phyloP scores from a whole-genome alignment of 2,113 vertebrate species.

The Neolamprologus fasciatus region DNA sequence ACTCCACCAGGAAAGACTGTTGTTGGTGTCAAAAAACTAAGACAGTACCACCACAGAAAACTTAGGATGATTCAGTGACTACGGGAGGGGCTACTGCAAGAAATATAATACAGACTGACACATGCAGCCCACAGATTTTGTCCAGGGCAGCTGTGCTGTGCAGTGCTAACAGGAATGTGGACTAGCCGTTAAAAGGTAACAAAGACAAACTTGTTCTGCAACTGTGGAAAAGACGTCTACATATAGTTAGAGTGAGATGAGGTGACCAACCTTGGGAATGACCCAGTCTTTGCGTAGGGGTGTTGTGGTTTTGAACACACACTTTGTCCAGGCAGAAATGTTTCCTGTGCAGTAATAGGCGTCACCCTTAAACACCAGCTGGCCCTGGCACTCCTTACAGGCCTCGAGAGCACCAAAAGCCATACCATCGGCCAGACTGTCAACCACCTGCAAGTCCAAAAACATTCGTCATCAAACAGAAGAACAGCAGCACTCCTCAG shows the following conservation, averaged over 20 bases:
- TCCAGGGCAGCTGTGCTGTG: not conserved
- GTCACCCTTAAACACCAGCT: slow-evolving; percentile 88
- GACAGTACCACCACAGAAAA: not conserved
- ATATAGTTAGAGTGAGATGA: not conserved
- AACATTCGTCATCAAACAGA: not conserved
- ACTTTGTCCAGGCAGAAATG: slow-evolving; percentile 97
- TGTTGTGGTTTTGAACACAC: slow-evolving; percentile 81
- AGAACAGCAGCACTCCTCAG: not conserved
- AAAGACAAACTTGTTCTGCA: not conserved
- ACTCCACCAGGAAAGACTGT: not conserved
- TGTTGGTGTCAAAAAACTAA: not conserved
- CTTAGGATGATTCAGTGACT: not conserved
- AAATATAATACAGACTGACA: not conserved
- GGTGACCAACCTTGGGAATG: slow-evolving; percentile 81
- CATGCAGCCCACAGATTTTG: not conserved
- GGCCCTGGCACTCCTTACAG: slow-evolving; percentile 84
- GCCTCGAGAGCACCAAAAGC: slow-evolving; percentile 85
- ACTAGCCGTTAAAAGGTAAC: not conserved
- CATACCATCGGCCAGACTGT: slow-evolving; percentile 88
- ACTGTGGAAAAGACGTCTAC: not conserved
- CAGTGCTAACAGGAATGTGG: not conserved
- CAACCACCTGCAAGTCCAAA: slow-evolving; percentile 76
- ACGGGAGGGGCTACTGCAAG: not conserved
- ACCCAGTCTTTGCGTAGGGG: slow-evolving; percentile 86
- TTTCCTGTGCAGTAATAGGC: slow-evolving; percentile 90